These are phyloP conservation scores for Anastrepha obliqua DNA, from an alignment of 1,140 invertebrate genomes.

Conservation along the genomic window DNA sequence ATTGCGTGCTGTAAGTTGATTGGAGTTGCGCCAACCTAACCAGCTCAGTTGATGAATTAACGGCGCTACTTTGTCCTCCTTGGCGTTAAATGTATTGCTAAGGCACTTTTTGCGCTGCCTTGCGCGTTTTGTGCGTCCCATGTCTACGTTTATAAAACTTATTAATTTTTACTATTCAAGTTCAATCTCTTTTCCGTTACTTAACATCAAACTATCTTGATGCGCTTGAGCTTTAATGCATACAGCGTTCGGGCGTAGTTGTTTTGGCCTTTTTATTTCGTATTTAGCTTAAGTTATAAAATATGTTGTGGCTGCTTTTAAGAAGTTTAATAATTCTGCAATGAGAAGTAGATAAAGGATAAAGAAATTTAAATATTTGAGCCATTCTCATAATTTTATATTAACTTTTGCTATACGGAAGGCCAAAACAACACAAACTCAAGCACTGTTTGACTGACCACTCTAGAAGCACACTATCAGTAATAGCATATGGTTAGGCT, in stretches of 20 bases:
- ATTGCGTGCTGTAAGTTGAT: slow-evolving; percentile 57
- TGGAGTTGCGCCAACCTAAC: slow-evolving; percentile 66
- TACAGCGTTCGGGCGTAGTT: neutral
- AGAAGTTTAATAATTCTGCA: slow-evolving; percentile 32
- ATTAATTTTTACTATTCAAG: neutral
- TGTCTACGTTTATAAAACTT: slow-evolving; percentile 14
- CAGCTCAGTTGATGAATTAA: slow-evolving; percentile 61
- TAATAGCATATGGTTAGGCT: slow-evolving; percentile 41
- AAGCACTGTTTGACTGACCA: slow-evolving; percentile 26
- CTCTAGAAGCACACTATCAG: neutral
- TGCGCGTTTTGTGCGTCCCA: slow-evolving; percentile 69
- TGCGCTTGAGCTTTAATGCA: neutral
- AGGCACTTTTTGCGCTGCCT: slow-evolving; percentile 40
- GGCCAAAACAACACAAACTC: slow-evolving; percentile 49
- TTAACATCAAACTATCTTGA: neutral
- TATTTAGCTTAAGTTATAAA: slow-evolving; percentile 46
- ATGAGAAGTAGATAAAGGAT: slow-evolving; percentile 41
- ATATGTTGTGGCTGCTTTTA: neutral
- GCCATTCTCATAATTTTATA: neutral
- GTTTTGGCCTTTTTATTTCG: slow-evolving; percentile 12
- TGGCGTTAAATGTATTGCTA: neutral
- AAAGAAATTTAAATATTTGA: slow-evolving; percentile 1
- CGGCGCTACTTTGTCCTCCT: slow-evolving; percentile 52
- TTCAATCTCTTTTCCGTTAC: neutral
- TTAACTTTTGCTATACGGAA: slow-evolving; percentile 29